Evolutionary conservation across 2,888 invertebrate species (phyloP), one percentile per base, ranked within the genome.

Genomic region (Galeruca laticollis): DNA sequence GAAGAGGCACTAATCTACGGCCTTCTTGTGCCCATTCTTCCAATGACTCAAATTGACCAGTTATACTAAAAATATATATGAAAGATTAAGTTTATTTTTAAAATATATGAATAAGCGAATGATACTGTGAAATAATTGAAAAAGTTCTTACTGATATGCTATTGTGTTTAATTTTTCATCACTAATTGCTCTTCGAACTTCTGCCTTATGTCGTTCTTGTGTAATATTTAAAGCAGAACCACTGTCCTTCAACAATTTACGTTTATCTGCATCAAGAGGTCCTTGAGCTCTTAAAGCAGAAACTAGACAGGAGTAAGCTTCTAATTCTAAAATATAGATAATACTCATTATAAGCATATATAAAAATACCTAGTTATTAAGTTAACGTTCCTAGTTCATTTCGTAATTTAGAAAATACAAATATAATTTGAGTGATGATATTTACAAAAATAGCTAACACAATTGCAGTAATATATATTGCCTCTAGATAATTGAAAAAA

Each of bases 261-360:
- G 91, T 88, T 96, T 96, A 82, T 93, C 93, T 81, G 91, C 91
- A 83, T 91, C 94, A 71, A 97, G 90, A 82, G 93, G 90, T 77
- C 97, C 97, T 88, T 97, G 97, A 80, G 97, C 97, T 86, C 97
- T 90, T 84, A 97, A 91, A 79, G 95, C 96, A 83, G 94, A 94
- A 71, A 97, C 91, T 85, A 97, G 90, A 85, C 92, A 92, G 81
- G 94, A 92, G 89, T 97, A 97, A 76, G 97, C 95, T 87, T 96
- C 96, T 84, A 97, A 87, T 89, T 97, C 96, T 96, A 65, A 69
- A 77, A 77, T 52, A 40, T 26, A 26, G 26, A 40, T 40, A 0
- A 40, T 40, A 5, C 13, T 1, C 13, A n/a, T 4, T 6, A 40
- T 40, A 40, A 6, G n/a, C n/a, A 40, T 8, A 15, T 18, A 18